Evolutionary conservation across 2,113 vertebrate species (phyloP), one percentile per base, ranked within the genome.

Genomic region (Misgurnus anguillicaudatus): DNA sequence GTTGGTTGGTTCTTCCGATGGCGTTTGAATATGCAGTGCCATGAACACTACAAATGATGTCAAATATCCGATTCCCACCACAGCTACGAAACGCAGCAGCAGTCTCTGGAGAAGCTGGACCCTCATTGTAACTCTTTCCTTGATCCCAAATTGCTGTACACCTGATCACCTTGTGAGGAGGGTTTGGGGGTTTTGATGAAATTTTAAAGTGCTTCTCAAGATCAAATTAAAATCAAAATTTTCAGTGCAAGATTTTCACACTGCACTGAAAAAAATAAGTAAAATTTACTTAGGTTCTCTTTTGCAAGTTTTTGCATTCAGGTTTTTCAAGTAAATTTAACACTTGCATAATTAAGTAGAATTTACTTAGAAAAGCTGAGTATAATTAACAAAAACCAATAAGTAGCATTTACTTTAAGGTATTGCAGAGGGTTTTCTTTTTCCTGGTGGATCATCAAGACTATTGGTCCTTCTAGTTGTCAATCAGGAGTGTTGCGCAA

Each of bases 41-140:
- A 81, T 0, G 4, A 64, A 67, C 62, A 92, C 77, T 64, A 90
- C 0, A 80, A 89, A 91, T 73, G 90, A 0, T 0, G 24, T 8
- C 24, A 91, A 51, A 41, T 91, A 10, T 6, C 16, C 69, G 7
- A 4, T 0, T 14, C 38, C 39, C 6, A 69, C 38, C n/a, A 78
- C 47, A 51, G 86, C 3, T 66, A 75, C 4, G 7, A 36, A 70
- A 0, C 89, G 1, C 38, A 86, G 2, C 61, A 90, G 78, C 51
- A 60, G 77, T 75, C 16, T 85, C 6, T 0, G 36, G 41, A 75
- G 38, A 9, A 71, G 73, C 67, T 83, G 86, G 63, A 6, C 65
- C 11, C 36, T 80, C 80, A 81, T 81, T 19, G 67, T 1, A 9
- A 39, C 24, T 6, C 74, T 0, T 10, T 6, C 19, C 51, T 42